phyloP scores from a whole-genome alignment of 2,888 invertebrate genomes.

The Drosophila cognata region DNA sequence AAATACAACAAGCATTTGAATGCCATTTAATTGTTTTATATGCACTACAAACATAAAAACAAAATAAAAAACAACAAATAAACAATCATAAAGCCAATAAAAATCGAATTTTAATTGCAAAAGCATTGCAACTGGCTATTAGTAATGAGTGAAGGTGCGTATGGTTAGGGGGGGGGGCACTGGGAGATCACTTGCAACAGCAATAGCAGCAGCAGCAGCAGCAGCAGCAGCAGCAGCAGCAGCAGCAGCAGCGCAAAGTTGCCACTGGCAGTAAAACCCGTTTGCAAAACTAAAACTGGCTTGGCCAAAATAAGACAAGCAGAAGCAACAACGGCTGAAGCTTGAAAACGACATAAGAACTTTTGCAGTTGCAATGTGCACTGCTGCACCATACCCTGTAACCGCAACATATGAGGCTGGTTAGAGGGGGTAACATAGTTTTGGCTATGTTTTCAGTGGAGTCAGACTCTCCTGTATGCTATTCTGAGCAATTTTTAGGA shows the following conservation, averaged over 20 bases:
- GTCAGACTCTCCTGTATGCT: neutral
- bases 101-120: slow-evolving; percentile 75
- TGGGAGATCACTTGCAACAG: slow-evolving; percentile 22
- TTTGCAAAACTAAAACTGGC: slow-evolving; percentile 50
- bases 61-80: neutral
- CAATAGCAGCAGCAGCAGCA: too few relatives aligned
- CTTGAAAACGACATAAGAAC: slow-evolving; percentile 4
- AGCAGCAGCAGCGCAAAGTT: neutral
- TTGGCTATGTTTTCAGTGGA: neutral
- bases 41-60: slow-evolving; percentile 1
- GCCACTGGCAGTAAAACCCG: slow-evolving; percentile 34
- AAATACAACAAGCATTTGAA: slow-evolving; percentile 65
- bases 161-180: rapidly evolving
- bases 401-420: neutral
- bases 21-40: slow-evolving; percentile 76
- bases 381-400: slow-evolving; percentile 1
- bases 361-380: neutral
- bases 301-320: slow-evolving; percentile 52
- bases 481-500: too few relatives aligned
- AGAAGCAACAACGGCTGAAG: slow-evolving; percentile 5
- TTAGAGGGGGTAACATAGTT: neutral
- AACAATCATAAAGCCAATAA: slow-evolving; percentile 48
- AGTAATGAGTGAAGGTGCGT: neutral
- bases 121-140: neutral
- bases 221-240: neutral